Percentiles rank a stretch among this genome's conserved stretches.
Evolutionary conservation across 2,797 vertebrate species (phyloP).

Genomic region (Carcharodon carcharias): DNA sequence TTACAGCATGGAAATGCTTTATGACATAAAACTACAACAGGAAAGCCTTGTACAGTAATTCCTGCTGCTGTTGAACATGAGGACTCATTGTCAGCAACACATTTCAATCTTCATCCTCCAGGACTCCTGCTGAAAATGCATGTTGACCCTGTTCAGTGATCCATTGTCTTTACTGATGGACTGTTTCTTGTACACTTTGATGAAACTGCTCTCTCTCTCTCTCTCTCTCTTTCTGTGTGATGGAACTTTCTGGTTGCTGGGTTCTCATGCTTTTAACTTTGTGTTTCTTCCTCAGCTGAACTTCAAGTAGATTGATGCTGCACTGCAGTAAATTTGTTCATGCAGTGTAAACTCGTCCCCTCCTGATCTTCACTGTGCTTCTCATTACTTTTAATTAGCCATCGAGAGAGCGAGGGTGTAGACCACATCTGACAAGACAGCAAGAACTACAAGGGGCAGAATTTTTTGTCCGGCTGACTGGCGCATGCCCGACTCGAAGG

Average conservation of each 20-base stretch:
- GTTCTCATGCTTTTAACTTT: neutral
- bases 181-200: neutral
- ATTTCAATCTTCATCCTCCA: neutral
- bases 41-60: neutral
- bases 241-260: neutral
- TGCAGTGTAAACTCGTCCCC: neutral
- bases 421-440: too few species aligned
- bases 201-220: neutral
- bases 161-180: neutral
- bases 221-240: neutral
- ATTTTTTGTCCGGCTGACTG: too few species aligned
- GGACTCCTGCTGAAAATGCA: neutral
- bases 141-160: conserved; percentile 6
- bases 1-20: neutral
- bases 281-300: neutral
- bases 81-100: neutral
- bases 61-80: neutral
- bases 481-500: too few species aligned
- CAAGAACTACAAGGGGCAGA: neutral
- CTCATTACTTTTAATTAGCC: neutral
- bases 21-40: neutral
- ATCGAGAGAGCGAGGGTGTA: neutral
- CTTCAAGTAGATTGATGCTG: too few species aligned
- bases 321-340: neutral
- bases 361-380: neutral